phyloP scores from a whole-genome alignment of 30 jellyfish, hydroid and myxozoan species.

The Rhopilema esculentum region DNA sequence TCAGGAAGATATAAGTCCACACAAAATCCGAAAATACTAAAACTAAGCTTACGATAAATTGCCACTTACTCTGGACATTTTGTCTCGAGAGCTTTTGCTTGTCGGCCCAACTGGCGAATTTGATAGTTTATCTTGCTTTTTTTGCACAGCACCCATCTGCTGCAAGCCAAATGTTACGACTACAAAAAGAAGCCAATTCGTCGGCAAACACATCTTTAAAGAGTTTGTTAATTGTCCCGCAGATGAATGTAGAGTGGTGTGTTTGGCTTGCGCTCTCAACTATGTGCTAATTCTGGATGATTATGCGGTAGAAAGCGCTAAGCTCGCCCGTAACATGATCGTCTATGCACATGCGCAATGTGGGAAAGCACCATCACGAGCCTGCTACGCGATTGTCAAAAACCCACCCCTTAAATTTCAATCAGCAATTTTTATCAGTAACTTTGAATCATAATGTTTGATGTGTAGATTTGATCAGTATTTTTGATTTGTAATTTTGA shows the following conservation, averaged over 20 bases:
- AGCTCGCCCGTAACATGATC: constrained; percentile 27
- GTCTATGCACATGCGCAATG: constrained; percentile 42
- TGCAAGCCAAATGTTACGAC: neutral
- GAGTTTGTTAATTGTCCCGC: neutral
- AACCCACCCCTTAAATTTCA: no score
- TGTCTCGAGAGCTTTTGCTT: neutral
- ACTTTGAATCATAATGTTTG: no score
- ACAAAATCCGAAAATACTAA: neutral
- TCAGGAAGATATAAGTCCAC: neutral
- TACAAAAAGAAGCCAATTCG: neutral
- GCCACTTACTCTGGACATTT: neutral
- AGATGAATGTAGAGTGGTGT: neutral
- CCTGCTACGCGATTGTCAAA: neutral
- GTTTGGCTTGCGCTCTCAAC: constrained; percentile 34
- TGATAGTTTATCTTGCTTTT: neutral
- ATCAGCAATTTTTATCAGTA: no score
- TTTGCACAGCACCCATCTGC: neutral
- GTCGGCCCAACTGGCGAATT: constrained; percentile 2
- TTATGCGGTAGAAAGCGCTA: constrained; percentile 31
- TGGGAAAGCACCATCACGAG: neutral
- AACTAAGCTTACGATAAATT: neutral
- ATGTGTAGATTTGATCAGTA: no score
- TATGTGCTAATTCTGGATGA: constrained; percentile 37
- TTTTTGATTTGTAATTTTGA: no score
- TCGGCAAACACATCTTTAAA: constrained; percentile 3